These are phyloP conservation scores for Theodoxus fluviatilis DNA, from an alignment of 2,888 invertebrate species.

Conservation along the genomic window DNA sequence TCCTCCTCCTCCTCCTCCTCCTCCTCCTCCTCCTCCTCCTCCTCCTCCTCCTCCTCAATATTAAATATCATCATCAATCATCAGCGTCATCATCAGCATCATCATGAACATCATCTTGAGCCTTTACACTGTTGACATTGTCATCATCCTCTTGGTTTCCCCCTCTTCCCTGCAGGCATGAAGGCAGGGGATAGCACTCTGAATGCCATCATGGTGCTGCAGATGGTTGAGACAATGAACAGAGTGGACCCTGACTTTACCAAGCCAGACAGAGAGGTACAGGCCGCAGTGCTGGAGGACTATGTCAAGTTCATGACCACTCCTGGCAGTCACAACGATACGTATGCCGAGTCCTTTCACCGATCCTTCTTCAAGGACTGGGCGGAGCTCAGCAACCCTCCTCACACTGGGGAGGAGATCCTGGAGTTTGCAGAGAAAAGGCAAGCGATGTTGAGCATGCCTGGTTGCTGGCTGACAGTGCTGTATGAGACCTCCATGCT, in stretches of 20 bases:
- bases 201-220: constrained; percentile 47
- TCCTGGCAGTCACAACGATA: constrained; percentile 54
- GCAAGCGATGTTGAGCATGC: constrained; percentile 31
- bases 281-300: constrained; percentile 48
- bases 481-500: too few species aligned
- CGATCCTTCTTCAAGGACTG: constrained; percentile 56
- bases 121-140: too few species aligned
- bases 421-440: constrained; percentile 49
- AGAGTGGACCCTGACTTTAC: constrained; percentile 42
- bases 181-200: constrained; percentile 57
- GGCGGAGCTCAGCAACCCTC: constrained; percentile 35
- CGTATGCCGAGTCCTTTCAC: constrained; percentile 59
- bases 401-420: constrained; percentile 39
- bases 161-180: too few species aligned
- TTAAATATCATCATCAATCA: too few species aligned
- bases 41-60: too few species aligned
- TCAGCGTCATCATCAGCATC: too few species aligned
- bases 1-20: too few species aligned
- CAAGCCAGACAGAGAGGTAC: constrained; percentile 38
- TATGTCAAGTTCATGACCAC: constrained; percentile 60
- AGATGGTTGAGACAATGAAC: constrained; percentile 47
- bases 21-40: too few species aligned
- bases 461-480: too few species aligned
- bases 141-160: too few species aligned
- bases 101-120: too few species aligned